Base-by-base conservation (phyloP, 1,140 invertebrate species). In the Aphis craccivora region DNA sequence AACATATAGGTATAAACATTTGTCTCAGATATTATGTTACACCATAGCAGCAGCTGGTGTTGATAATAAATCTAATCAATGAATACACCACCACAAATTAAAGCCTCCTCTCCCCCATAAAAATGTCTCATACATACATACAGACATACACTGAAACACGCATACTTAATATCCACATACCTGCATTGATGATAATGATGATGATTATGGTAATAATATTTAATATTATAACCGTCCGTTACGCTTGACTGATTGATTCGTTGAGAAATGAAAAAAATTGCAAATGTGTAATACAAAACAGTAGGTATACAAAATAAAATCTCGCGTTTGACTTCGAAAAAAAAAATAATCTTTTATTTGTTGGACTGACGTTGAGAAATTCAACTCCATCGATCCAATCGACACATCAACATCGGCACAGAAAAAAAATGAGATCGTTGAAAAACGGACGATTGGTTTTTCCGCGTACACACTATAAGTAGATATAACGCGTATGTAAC, bases 361-460 rank as follows among this genome's bases (percentile, higher is more conserved):
- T 60, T 60, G 55, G 30, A n/a, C 30, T 67, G 60, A n/a, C 30
- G 60, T 67, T 67, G 60, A 67, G n/a, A 67, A 67, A 67, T 67
- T 11, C 25, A 11, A 25, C 8, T 30, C 55, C 55, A 8, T 60
- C 4, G 11, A n/a, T 30, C 30, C 11, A n/a, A 8, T 60, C 4
- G 11, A n/a, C 60, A 67, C 11, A n/a, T 76, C n/a, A 18, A 76
- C 30, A n/a, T 76, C 14, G 30, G 60, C 30, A 14, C 14, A 11
- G 14, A 11, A n/a, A 14, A n/a, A 67, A 76, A 76, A 76, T n/a
- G 14, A 76, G 14, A 76, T 35, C 60, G 30, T 76, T 76, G 60
- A 11, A n/a, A 76, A n/a, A 76, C n/a, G 60, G 60, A 76, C 60
- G 60, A 76, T 76, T n/a, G 60, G n/a, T n/a, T 76, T 76, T 76